Evolutionary conservation across 2,113 vertebrate genomes (phyloP).

Genomic region (Thermophis baileyi): DNA sequence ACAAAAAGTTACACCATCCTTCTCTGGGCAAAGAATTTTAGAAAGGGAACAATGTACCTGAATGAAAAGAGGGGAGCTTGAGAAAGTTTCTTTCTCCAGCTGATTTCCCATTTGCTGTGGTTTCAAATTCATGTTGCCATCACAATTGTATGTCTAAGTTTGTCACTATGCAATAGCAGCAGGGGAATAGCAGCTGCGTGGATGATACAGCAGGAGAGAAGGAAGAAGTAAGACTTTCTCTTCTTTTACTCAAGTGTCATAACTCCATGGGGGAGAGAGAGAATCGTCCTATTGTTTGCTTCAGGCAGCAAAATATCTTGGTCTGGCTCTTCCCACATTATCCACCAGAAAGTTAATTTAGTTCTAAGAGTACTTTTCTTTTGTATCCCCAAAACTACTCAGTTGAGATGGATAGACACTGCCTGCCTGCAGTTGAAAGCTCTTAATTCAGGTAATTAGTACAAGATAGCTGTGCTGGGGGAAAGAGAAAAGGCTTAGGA

Average conservation of each 20-base stretch:
- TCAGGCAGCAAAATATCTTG: neutral
- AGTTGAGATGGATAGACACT: neutral
- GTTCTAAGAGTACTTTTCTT: neutral
- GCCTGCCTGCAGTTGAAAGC: neutral
- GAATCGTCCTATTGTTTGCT: neutral
- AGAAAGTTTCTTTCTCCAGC: neutral
- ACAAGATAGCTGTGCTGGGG: fast-evolving
- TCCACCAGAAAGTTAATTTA: neutral
- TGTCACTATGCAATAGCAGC: neutral
- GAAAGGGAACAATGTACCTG: neutral
- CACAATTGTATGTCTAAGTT: neutral
- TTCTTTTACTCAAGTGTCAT: neutral
- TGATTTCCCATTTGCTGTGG: neutral
- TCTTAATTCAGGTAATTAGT: neutral
- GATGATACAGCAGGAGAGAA: neutral
- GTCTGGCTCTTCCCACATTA: neutral
- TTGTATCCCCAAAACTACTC: neutral
- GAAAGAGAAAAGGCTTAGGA: neutral
- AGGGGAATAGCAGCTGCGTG: neutral
- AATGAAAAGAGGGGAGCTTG: neutral
- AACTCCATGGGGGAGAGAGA: neutral
- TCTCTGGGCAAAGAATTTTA: neutral
- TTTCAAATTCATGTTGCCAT: neutral
- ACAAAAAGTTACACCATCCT: neutral
- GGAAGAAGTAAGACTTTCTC: neutral